Percentiles rank a stretch among this genome's conserved stretches.
phyloP scores from a whole-genome alignment of 1,140 invertebrate genomes.

The Lasaia peninsularis region DNA sequence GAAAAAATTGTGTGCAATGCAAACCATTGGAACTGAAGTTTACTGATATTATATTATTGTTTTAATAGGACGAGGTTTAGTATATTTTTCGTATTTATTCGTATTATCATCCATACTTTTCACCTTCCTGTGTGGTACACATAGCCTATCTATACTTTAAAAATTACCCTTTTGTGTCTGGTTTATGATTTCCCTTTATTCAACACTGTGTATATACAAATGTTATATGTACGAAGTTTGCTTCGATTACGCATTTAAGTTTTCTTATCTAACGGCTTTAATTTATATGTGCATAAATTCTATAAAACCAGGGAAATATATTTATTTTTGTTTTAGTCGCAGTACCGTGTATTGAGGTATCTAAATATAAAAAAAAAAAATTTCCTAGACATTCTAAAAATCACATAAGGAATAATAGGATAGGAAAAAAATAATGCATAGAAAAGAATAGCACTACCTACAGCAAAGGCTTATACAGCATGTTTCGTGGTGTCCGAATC shows the following conservation, averaged over 20 bases:
- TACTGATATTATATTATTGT: no score
- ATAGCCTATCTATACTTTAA: no score
- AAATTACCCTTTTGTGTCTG: background rate
- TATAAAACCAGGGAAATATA: background rate
- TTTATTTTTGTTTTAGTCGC: background rate
- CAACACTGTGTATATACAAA: background rate
- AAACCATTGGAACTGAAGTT: no score
- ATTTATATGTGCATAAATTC: constrained; percentile 2
- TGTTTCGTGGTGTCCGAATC: no score
- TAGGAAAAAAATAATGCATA: no score
- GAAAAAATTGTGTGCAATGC: background rate
- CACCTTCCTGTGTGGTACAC: no score
- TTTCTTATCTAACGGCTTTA: constrained; percentile 13
- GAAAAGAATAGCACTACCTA: no score
- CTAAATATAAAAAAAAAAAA: background rate
- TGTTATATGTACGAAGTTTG: background rate
- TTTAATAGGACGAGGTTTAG: no score
- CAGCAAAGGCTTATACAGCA: no score
- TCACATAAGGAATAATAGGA: no score
- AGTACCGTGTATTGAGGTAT: background rate
- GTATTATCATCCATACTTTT: no score
- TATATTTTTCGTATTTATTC: background rate
- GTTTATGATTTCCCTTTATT: background rate
- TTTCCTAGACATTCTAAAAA: background rate
- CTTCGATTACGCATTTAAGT: constrained; percentile 36